A percentile compares a stretch with the other conserved stretches of the same genome.
Evolutionary conservation across 2,888 invertebrate species (phyloP).

Genomic region (Oscheius sp.): DNA sequence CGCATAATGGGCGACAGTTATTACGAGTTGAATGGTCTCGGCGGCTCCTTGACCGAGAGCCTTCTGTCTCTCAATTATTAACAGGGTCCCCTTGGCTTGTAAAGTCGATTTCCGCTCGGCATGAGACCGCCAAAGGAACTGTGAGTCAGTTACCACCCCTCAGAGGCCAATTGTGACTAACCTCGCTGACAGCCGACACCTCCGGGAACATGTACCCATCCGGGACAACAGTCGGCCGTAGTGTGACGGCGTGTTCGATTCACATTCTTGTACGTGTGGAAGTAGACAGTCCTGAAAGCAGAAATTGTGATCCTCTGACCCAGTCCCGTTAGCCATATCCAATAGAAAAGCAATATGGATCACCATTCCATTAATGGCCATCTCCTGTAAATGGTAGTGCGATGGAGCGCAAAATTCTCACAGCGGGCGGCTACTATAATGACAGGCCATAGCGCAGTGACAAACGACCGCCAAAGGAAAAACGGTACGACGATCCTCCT

Average conservation of each 20-base stretch:
- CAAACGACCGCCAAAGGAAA: conserved; percentile 24
- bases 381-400: conserved; percentile 12
- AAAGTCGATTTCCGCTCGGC: conserved; percentile 20
- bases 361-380: neutral
- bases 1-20: conserved; percentile 23
- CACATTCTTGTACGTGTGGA: conserved; percentile 75
- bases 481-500: neutral
- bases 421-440: conserved; percentile 29
- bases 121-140: conserved; percentile 20
- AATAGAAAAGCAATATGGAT: neutral
- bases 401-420: conserved; percentile 32
- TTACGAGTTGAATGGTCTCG: conserved; percentile 16
- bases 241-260: conserved; percentile 75
- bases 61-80: conserved; percentile 11
- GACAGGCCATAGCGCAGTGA: conserved; percentile 27
- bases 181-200: conserved; percentile 75
- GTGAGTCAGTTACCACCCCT: conserved; percentile 13
- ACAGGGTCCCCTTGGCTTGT: conserved; percentile 1
- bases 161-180: conserved; percentile 50
- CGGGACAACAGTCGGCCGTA: conserved; percentile 76
- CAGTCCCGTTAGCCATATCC: neutral
- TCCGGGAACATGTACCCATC: conserved; percentile 75
- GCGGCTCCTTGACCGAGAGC: conserved; percentile 26
- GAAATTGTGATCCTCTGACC: neutral
- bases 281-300: conserved; percentile 76